phyloP scores from a whole-genome alignment of 2,888 invertebrate genomes.

The Temnothorax rugatulus region DNA sequence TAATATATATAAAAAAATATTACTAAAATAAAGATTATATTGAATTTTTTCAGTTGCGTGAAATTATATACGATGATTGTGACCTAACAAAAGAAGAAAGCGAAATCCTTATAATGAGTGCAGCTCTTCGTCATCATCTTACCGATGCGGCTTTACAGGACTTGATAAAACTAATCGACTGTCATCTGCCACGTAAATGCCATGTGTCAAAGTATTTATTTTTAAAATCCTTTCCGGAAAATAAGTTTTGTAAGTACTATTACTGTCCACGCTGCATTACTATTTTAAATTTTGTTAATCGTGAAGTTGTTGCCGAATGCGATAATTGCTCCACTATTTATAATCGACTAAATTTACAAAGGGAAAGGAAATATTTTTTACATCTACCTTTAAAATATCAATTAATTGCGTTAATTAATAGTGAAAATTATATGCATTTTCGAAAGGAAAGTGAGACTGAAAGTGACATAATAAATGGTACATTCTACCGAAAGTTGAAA shows the following conservation, averaged over 20 bases:
- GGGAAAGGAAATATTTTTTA: not conserved
- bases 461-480: not conserved
- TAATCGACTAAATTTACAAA: not conserved
- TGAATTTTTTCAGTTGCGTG: too few relatives aligned
- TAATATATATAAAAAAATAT: too few relatives aligned
- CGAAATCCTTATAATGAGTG: not conserved
- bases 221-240: not conserved
- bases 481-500: not conserved
- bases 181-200: not conserved
- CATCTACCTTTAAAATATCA: not conserved
- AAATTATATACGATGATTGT: not conserved
- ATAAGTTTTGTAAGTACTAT: not conserved
- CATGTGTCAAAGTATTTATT: not conserved
- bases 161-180: not conserved
- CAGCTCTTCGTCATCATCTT: not conserved
- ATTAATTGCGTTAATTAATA: not conserved
- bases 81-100: slow-evolving; percentile 6
- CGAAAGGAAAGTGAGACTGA: not conserved
- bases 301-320: not conserved
- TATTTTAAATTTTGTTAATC: not conserved
- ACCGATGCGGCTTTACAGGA: not conserved
- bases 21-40: too few relatives aligned
- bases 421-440: not conserved
- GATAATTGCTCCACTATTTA: not conserved
- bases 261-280: not conserved